Percentiles rank a stretch among this genome's conserved stretches.
These are phyloP conservation scores for Myripristis jacobus DNA, from an alignment of 2,797 vertebrate species.

Conservation along the genomic window DNA sequence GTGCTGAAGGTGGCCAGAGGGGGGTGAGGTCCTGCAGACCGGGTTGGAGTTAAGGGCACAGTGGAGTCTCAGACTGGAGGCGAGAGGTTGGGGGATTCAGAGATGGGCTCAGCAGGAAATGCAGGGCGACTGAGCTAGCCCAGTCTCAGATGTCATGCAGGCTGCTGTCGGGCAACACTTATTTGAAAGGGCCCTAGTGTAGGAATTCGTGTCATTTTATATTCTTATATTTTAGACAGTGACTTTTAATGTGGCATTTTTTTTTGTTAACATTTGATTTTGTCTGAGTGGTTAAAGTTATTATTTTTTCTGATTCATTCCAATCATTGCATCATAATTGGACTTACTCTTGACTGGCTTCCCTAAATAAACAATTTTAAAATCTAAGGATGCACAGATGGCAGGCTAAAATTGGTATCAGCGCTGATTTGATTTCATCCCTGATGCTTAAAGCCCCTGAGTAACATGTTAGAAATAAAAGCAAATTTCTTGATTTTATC, in stretches of 20 bases:
- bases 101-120: conserved; percentile 62
- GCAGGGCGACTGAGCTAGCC: conserved; percentile 32
- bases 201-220: neutral
- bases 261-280: too few species aligned
- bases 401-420: too few species aligned
- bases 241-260: too few species aligned
- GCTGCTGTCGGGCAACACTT: conserved; percentile 5
- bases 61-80: conserved; percentile 45
- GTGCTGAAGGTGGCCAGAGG: neutral
- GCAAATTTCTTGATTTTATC: too few species aligned
- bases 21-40: conserved; percentile 57
- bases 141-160: conserved; percentile 37
- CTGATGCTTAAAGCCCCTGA: too few species aligned
- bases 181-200: conserved; percentile 21
- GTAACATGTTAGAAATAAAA: too few species aligned
- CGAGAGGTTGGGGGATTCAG: conserved; percentile 31
- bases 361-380: neutral
- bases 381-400: too few species aligned
- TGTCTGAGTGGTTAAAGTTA: too few species aligned
- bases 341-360: neutral
- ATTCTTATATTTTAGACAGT: neutral
- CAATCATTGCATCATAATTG: neutral
- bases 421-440: too few species aligned
- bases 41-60: conserved; percentile 54
- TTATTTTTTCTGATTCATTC: too few species aligned